Base-by-base conservation (phyloP, 92 coral and sea anemone species). In the Heliopora coerulea region DNA sequence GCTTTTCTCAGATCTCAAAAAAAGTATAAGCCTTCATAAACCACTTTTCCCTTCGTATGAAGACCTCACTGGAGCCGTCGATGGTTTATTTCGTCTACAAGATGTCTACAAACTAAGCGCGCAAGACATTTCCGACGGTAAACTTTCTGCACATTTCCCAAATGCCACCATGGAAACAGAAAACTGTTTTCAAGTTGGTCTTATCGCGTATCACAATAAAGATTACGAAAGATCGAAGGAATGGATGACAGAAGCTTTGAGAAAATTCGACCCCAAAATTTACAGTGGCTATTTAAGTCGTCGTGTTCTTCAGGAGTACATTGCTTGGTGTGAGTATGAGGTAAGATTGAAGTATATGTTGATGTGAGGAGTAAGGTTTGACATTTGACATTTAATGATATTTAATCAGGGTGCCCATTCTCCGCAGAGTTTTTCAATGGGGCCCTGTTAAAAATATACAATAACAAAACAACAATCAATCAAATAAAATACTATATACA, bases 301-400 rank as follows among this genome's bases (percentile, higher is more conserved):
- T 15, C 73, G 13, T 24, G 84, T 85, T 10, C 78, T 88, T 12
- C 70, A 85, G 19, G 96, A 90, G 68, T 90, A 83, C 61, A 73
- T 90, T 61, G 83, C 99, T n/a, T 95, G 99, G 99, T 84, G 95
- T n/a, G 96, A 95, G 81, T 95, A 95, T 44, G 77, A 91, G 96
- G 99, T 95, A 65, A 25, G 58, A 7, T 24, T 0, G 21, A 14
- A 27, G 9, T 23, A 19, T 17, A 50, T 50, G 58, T 50, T 17
- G 58, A 50, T 17, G 58, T 23, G 58, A 17, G 7, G 26, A 19
- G n/a, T n/a, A n/a, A n/a, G n/a, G n/a, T n/a, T 17, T 23, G 58
- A 19, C 17, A 3, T 7, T 6, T 17, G 58, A 5, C 5, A 5
- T 5, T n/a, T n/a, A n/a, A n/a, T n/a, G n/a, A n/a, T n/a, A n/a